Conservation (phyloP, 1,140 invertebrate genomes). For the Caenorhabditis inopinata region DNA sequence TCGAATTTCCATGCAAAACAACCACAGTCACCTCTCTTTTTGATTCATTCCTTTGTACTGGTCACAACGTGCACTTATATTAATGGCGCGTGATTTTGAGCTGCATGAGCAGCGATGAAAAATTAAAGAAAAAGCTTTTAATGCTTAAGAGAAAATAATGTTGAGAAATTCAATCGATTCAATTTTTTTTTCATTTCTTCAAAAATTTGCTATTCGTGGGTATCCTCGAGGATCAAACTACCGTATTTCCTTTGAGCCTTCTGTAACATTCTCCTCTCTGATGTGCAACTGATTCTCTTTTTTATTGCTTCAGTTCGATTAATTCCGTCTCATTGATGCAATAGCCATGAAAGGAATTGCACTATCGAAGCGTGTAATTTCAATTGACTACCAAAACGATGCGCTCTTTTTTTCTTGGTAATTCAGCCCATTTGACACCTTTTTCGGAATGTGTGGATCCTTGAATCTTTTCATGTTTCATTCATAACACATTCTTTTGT, state of each 20-base stretch:
- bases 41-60: not conserved
- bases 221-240: no score
- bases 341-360: not conserved
- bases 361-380: not conserved
- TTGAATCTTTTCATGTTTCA: not conserved
- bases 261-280: not conserved
- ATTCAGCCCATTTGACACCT: not conserved
- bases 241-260: not conserved
- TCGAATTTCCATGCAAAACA: conserved; percentile 12
- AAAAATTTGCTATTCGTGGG: no score
- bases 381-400: not conserved
- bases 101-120: no score
- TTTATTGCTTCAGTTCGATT: not conserved
- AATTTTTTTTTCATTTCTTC: no score
- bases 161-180: no score
- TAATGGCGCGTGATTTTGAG: no score
- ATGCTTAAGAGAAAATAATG: no score
- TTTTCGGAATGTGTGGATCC: not conserved
- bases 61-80: conserved; percentile 2
- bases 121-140: no score
- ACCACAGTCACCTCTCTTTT: not conserved
- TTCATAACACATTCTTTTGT: not conserved
- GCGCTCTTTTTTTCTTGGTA: not conserved
- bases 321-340: conserved; percentile 3
- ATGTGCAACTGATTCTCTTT: not conserved